Percentiles rank a stretch among this genome's conserved stretches.
phyloP scores from a whole-genome alignment of 2,888 invertebrate genomes.

The Hypomecis atomaria region DNA sequence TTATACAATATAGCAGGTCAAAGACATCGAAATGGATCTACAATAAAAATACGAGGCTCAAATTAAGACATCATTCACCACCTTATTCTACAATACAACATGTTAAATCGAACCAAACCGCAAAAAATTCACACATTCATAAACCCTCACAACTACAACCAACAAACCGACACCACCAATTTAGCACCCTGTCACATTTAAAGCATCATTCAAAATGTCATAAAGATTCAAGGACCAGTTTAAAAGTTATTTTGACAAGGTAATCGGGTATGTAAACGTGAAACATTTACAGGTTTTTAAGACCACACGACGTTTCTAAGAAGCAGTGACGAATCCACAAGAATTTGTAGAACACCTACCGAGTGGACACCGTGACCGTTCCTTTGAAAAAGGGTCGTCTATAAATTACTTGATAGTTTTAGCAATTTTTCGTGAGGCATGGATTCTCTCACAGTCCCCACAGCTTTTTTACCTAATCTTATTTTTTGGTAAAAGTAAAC shows the following conservation, averaged over 20 bases:
- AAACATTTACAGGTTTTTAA: slow-evolving; percentile 7
- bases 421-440: no score
- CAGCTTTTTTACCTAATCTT: no score
- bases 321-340: slow-evolving; percentile 49
- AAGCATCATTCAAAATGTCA: background rate
- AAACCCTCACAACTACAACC: slow-evolving; percentile 4
- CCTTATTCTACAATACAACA: slow-evolving; percentile 2
- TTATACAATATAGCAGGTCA: no score
- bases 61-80: slow-evolving; percentile 21
- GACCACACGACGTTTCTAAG: slow-evolving; percentile 45
- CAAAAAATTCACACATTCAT: slow-evolving; percentile 5
- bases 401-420: no score
- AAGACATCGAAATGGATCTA: no score
- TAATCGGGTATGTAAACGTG: background rate
- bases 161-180: background rate
- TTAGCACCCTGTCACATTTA: slow-evolving; percentile 13
- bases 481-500: no score
- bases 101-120: slow-evolving; percentile 11
- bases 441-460: no score
- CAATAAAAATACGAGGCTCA: background rate
- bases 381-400: slow-evolving; percentile 29
- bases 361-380: slow-evolving; percentile 27
- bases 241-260: slow-evolving; percentile 12
- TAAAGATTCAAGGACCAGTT: background rate
- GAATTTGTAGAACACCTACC: slow-evolving; percentile 49